These are phyloP conservation scores for Caenorhabditis doughertyi DNA, from an alignment of 2,888 invertebrate species.

Conservation along the genomic window DNA sequence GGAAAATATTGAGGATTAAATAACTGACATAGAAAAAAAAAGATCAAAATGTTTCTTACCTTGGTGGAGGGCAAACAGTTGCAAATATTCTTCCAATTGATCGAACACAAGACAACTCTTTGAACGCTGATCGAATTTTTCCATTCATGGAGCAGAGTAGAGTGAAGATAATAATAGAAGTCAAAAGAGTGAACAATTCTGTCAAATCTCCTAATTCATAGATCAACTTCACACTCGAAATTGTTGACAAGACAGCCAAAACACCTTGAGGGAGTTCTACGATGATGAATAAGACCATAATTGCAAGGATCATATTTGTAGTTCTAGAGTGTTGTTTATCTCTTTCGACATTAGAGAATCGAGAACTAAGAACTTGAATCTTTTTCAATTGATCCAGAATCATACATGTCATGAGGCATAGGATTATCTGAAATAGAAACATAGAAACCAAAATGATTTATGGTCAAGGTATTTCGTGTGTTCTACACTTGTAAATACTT, in stretches of 20 bases:
- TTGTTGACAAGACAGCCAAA: conserved; percentile 73
- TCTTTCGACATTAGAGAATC: conserved; percentile 75
- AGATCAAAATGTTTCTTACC: conserved; percentile 21
- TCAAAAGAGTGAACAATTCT: conserved; percentile 79
- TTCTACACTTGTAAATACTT: no score
- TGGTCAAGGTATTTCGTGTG: no score
- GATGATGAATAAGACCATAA: conserved; percentile 80
- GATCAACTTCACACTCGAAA: conserved; percentile 65
- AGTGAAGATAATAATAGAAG: conserved; percentile 78
- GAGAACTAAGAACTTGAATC: conserved; percentile 73
- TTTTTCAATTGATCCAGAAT: conserved; percentile 76
- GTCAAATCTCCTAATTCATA: conserved; percentile 77
- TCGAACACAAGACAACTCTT: conserved; percentile 64
- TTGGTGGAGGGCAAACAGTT: conserved; percentile 49
- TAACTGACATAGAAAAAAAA: background rate
- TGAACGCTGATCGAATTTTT: conserved; percentile 69
- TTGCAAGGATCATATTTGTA: conserved; percentile 79
- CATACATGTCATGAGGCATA: conserved; percentile 78
- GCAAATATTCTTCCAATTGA: conserved; percentile 35
- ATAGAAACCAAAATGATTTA: no score
- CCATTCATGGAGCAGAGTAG: conserved; percentile 79
- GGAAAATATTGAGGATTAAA: conserved; percentile 13
- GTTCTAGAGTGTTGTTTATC: conserved; percentile 79
- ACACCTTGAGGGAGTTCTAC: conserved; percentile 80
- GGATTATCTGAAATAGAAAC: conserved; percentile 69